Evolutionary conservation across 2,797 vertebrate genomes (phyloP), one percentile per base, ranked within the genome.

Genomic region (Pelodytes ibericus): DNA sequence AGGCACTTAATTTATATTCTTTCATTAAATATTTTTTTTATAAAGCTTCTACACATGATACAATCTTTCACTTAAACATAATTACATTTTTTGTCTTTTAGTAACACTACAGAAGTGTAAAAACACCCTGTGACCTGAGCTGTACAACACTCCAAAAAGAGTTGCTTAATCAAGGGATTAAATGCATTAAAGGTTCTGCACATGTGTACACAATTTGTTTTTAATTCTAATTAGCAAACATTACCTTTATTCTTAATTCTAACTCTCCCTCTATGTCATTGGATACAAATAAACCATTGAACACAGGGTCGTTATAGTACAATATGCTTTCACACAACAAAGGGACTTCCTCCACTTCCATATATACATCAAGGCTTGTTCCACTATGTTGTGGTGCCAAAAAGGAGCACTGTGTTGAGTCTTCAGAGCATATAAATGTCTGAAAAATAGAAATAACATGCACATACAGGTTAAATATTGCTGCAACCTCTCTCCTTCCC

Each of bases 281-380:
- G 26, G 90, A 83, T 3, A 91, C 83, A 2, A 84, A 82, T 82
- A 95, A 98, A 67, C 80, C 85, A 47, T 75, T 92, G 77, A 98
- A 97, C 31, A 83, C 73, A 1, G 97, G 96, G 63, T 99, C 91
- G 4, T 92, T 89, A 0, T 89, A 81, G 83, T 94, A 96, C 22
- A 75, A 86, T 4, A 99, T 61, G 4, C 67, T 75, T 0, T 53
- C 29, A 85, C 95, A 97, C 0, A 44, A 4, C 84, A 95, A 24
- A 27, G 5, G 71, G 86, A 58, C 83, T 51, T 93, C 93, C 59
- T 90, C 93, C 24, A 95, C 91, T 81, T 79, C 86, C 30, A 96
- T 57, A 47, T 39, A 82, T 77, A 96, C 73, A 0, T 80, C 82
- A 57, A 87, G 81, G 82, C 84, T 2, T 83, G 83, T 6, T 67